phyloP scores from a whole-genome alignment of 2,113 vertebrate species.

The Thomomys bottae region DNA sequence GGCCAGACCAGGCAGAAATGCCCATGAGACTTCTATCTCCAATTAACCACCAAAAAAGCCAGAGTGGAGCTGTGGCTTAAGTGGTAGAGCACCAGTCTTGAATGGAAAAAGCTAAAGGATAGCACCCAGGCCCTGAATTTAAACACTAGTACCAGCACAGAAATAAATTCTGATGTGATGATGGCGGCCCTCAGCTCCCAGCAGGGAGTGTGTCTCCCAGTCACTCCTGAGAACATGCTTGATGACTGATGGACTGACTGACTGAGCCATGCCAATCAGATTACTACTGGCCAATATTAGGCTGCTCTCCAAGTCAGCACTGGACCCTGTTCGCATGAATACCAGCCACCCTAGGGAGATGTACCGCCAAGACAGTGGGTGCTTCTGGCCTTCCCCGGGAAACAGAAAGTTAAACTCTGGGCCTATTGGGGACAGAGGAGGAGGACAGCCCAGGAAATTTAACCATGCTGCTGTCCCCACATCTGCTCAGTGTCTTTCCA shows the following conservation, averaged over 20 bases:
- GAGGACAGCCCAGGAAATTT: background rate
- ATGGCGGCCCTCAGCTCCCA: background rate
- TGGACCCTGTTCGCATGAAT: background rate
- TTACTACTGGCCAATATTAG: background rate
- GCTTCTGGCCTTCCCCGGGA: background rate
- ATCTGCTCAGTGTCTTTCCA: conserved; percentile 84
- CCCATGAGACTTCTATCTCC: too few species aligned
- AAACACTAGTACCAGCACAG: too few species aligned
- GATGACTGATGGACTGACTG: background rate
- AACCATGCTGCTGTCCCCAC: background rate
- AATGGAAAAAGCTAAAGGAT: too few species aligned
- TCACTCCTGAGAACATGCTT: background rate
- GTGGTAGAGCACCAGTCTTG: too few species aligned
- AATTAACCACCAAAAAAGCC: too few species aligned
- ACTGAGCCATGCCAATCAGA: background rate
- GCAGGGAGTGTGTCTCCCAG: background rate
- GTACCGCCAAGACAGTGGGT: background rate
- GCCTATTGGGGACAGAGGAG: background rate
- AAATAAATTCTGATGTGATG: too few species aligned
- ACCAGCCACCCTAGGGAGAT: background rate
- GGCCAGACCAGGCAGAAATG: too few species aligned
- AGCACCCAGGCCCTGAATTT: too few species aligned
- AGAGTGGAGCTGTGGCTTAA: too few species aligned
- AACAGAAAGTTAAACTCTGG: background rate
- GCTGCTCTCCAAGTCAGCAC: background rate